Conservation (phyloP, 2,888 invertebrate species). For the Dicyrtomina minuta region DNA sequence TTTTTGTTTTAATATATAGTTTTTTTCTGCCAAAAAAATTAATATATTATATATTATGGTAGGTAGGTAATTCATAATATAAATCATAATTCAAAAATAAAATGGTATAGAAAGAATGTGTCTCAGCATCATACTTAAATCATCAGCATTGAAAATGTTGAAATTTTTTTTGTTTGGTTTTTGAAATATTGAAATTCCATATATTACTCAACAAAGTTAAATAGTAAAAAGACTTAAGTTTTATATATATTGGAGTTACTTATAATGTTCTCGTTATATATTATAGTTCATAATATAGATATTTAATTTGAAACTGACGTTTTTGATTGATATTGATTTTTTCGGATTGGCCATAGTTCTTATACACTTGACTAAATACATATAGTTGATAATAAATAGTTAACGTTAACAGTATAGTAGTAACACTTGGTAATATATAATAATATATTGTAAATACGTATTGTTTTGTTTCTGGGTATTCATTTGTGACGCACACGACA, state of each 20-base stretch:
- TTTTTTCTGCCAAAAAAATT: neutral
- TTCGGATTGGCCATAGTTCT: too few species aligned
- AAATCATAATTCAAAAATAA: neutral
- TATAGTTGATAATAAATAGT: too few species aligned
- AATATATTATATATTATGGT: neutral
- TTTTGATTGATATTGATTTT: too few species aligned
- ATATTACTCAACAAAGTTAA: constrained; percentile 26
- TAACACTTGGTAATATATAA: too few species aligned
- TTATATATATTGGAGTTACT: neutral
- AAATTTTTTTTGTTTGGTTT: too few species aligned
- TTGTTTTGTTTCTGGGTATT: too few species aligned
- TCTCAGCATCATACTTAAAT: too few species aligned
- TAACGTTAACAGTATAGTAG: too few species aligned
- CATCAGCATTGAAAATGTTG: constrained; percentile 33
- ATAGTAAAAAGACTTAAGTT: neutral
- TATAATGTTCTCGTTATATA: neutral
- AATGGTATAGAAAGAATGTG: constrained; percentile 6
- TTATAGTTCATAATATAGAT: neutral
- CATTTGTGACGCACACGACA: too few species aligned
- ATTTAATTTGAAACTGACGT: neutral
- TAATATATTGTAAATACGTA: too few species aligned
- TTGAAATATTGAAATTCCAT: constrained; percentile 35
- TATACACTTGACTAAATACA: too few species aligned
- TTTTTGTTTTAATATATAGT: too few species aligned
- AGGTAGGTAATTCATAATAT: neutral